A percentile compares a stretch with the other conserved stretches of the same genome.
Evolutionary conservation across 2,888 invertebrate genomes (phyloP).

Genomic region (Drosophila quasianomalipes): DNA sequence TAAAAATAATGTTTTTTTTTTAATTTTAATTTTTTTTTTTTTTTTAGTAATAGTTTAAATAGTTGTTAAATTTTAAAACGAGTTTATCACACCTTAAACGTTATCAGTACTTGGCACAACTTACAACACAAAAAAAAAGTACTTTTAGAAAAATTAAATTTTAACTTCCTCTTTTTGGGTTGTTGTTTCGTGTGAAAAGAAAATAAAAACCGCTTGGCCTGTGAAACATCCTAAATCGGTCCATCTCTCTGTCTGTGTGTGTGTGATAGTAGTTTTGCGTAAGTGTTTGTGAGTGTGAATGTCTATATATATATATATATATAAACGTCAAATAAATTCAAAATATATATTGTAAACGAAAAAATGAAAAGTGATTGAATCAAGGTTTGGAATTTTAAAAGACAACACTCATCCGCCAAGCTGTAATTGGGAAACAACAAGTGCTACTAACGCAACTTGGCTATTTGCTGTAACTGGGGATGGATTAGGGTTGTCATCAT

Average conservation of each 20-base stretch:
- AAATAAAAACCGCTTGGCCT: slow-evolving; percentile 29
- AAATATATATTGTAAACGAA: slow-evolving; percentile 13
- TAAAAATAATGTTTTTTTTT: slow-evolving; percentile 59
- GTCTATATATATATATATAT: slow-evolving; percentile 6
- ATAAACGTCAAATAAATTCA: slow-evolving; percentile 20
- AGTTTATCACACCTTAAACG: slow-evolving; percentile 85
- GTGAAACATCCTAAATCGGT: slow-evolving; percentile 25
- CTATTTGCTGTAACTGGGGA: neutral
- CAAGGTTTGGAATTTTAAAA: slow-evolving; percentile 27
- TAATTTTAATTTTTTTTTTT: slow-evolving; percentile 38
- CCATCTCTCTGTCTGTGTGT: slow-evolving; percentile 10
- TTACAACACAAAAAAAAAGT: slow-evolving; percentile 80
- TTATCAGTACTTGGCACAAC: slow-evolving; percentile 86
- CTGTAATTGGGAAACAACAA: slow-evolving; percentile 8
- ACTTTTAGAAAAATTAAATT: slow-evolving; percentile 65
- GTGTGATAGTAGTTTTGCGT: slow-evolving; percentile 10
- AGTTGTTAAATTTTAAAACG: slow-evolving; percentile 80
- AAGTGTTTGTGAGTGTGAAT: slow-evolving; percentile 10
- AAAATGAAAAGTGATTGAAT: slow-evolving; percentile 27
- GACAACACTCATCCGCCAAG: slow-evolving; percentile 34
- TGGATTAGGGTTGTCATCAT: neutral
- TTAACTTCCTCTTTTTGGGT: slow-evolving; percentile 42
- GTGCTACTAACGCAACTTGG: slow-evolving; percentile 3
- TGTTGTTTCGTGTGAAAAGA: slow-evolving; percentile 18
- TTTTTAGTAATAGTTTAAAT: slow-evolving; percentile 74